Evolutionary conservation across 2,888 invertebrate genomes (phyloP).

Genomic region (Watsonalla binaria): DNA sequence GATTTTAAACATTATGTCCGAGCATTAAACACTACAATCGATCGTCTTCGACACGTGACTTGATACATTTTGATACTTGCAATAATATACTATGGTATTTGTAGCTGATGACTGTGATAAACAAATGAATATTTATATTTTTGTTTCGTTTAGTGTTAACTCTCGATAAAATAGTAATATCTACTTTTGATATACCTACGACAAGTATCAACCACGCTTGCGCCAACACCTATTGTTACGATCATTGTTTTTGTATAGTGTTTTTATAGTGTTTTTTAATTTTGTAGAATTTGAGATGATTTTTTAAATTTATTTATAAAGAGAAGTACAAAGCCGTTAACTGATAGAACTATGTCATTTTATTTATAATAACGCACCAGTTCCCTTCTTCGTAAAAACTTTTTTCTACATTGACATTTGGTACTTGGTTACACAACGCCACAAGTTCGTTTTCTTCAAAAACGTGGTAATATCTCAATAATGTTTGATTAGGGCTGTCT

Average conservation of each 20-base stretch:
- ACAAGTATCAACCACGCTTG: conserved; percentile 16
- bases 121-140: conserved; percentile 1
- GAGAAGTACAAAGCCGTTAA: conserved; percentile 47
- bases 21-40: background rate
- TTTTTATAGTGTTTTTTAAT: conserved; percentile 43
- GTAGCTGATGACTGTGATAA: background rate
- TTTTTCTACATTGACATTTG: conserved; percentile 75
- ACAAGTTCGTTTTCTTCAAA: conserved; percentile 91
- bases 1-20: background rate
- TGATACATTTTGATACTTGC: background rate
- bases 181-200: background rate
- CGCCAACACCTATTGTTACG: conserved; percentile 22
- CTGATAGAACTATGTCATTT: conserved; percentile 13
- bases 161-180: background rate
- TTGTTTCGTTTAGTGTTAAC: conserved; percentile 3
- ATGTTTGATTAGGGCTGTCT: conserved; percentile 66
- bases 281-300: conserved; percentile 42
- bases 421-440: conserved; percentile 77
- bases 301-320: conserved; percentile 42
- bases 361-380: conserved; percentile 85
- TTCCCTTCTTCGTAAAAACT: conserved; percentile 98
- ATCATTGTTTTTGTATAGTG: conserved; percentile 35
- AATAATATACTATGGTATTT: background rate
- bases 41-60: background rate
- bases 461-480: conserved; percentile 95